Evolutionary conservation across 2,797 vertebrate species (phyloP), one percentile per base, ranked within the genome.

Genomic region (Tragelaphus oryx): DNA sequence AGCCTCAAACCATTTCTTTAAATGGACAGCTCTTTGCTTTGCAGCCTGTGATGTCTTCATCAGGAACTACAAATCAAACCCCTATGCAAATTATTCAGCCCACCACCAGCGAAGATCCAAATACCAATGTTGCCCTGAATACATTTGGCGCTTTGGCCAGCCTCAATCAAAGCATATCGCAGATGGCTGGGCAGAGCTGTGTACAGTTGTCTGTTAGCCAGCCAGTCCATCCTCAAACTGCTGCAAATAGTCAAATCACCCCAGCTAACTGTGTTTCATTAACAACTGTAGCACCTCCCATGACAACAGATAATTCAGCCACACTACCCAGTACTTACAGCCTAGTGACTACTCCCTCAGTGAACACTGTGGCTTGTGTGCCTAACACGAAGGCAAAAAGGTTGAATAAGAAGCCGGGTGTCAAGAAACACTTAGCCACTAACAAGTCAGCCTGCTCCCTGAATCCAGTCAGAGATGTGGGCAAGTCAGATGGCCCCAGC

Each of bases 161-260:
- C 98, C 99, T 99, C 97, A 99, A 99, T 98, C 99, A 99, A 98
- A 99, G 99, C 98, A 99, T 99, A 97, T 99, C 99, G 0, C 99
- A 99, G 95, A 99, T 99, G 97, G 99, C 99, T 79, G 99, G 98
- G 76, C 99, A 99, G 97, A 99, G 98, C 97, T 99, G 97, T 95
- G 96, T 98, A 75, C 99, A 99, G 24, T 88, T 99, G 96, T 98
- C 98, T 75, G 92, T 98, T 93, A 97, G 98, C 97, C 98, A 98
- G 68, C 97, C 99, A 89, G 96, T 98, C 88, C 98, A 98, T 94
- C 96, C 98, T 17, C 97, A 98, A 41, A 98, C 97, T 41, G 93
- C 97, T 91, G 57, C 93, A 81, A 98, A 46, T 90, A 98, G 96
- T 98, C 98, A 98, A 46, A 95, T 97, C 16, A 87, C 98, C 71